phyloP scores from a whole-genome alignment of 2,888 invertebrate species.

The Ditula angustiorana region DNA sequence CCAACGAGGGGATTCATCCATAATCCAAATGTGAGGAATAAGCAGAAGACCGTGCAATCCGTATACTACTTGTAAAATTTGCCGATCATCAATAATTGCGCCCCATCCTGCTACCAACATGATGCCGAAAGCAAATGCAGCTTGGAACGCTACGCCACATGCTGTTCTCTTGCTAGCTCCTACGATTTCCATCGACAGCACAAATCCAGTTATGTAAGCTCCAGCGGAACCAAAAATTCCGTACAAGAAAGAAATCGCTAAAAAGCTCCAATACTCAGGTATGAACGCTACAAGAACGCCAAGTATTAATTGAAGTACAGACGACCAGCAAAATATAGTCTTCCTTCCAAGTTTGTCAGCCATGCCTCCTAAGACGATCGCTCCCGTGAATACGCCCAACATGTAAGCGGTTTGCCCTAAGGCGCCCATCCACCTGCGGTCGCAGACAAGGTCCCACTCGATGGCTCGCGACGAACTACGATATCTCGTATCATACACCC shows the following conservation, averaged over 20 bases:
- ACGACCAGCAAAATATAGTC: slow-evolving; percentile 92
- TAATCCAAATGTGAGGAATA: slow-evolving; percentile 93
- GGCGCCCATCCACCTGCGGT: slow-evolving; percentile 92
- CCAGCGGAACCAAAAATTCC: slow-evolving; percentile 95
- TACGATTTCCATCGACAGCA: slow-evolving; percentile 92
- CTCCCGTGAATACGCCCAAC: slow-evolving; percentile 94
- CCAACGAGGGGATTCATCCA: slow-evolving; percentile 96
- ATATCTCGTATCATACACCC: slow-evolving; percentile 91
- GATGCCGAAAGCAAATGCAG: slow-evolving; percentile 91
- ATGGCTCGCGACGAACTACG: slow-evolving; percentile 90
- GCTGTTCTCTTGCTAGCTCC: slow-evolving; percentile 92
- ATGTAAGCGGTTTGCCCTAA: slow-evolving; percentile 92
- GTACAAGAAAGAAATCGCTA: slow-evolving; percentile 88
- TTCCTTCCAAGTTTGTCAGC: slow-evolving; percentile 94
- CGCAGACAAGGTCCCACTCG: slow-evolving; percentile 94
- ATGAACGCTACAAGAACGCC: slow-evolving; percentile 91
- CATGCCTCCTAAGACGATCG: slow-evolving; percentile 91
- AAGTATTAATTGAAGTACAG: slow-evolving; percentile 89
- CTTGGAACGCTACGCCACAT: slow-evolving; percentile 93
- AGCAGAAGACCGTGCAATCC: slow-evolving; percentile 91
- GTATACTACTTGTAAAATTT: slow-evolving; percentile 91
- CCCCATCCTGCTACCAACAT: slow-evolving; percentile 95
- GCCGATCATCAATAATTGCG: slow-evolving; percentile 89
- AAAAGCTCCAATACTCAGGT: slow-evolving; percentile 90
- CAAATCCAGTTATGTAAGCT: slow-evolving; percentile 88